A percentile compares a stretch with the other conserved stretches of the same genome.
These are phyloP conservation scores for Crematogaster levior DNA, from an alignment of 2,888 invertebrate species.

Conservation along the genomic window DNA sequence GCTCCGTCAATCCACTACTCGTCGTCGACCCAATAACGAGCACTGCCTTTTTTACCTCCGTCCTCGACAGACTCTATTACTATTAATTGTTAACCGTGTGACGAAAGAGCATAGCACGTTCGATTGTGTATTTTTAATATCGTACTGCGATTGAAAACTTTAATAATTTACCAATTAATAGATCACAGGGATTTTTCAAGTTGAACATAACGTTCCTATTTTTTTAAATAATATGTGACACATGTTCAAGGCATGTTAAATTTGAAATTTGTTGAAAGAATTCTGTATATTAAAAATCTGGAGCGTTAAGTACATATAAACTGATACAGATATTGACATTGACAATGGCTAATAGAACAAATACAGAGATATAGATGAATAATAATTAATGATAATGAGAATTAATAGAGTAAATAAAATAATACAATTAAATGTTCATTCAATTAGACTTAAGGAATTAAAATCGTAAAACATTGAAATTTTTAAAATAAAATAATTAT, in stretches of 20 bases:
- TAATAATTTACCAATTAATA: not conserved
- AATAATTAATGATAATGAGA: not conserved
- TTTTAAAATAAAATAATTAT: not conserved
- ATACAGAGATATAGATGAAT: not conserved
- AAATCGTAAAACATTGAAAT: not conserved
- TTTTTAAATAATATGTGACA: not conserved
- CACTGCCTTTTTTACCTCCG: conserved; percentile 67
- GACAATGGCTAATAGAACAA: not conserved
- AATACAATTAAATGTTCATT: not conserved
- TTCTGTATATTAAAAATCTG: not conserved
- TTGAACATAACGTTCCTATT: not conserved
- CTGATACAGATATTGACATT: not conserved
- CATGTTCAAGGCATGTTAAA: not conserved
- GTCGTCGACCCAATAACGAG: conserved; percentile 75
- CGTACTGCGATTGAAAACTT: not conserved
- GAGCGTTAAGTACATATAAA: not conserved
- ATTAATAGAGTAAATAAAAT: not conserved
- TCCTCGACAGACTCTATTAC: conserved; percentile 34
- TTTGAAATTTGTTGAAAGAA: not conserved
- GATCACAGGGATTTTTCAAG: not conserved
- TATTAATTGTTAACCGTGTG: conserved; percentile 43
- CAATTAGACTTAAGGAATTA: not conserved
- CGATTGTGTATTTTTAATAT: conserved; percentile 30
- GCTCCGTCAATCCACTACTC: conserved; percentile 78
- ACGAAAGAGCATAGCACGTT: not conserved